A percentile compares a stretch with the other conserved stretches of the same genome.
Evolutionary conservation across 2,888 invertebrate species (phyloP).

Genomic region (Monoplex corrugatus): DNA sequence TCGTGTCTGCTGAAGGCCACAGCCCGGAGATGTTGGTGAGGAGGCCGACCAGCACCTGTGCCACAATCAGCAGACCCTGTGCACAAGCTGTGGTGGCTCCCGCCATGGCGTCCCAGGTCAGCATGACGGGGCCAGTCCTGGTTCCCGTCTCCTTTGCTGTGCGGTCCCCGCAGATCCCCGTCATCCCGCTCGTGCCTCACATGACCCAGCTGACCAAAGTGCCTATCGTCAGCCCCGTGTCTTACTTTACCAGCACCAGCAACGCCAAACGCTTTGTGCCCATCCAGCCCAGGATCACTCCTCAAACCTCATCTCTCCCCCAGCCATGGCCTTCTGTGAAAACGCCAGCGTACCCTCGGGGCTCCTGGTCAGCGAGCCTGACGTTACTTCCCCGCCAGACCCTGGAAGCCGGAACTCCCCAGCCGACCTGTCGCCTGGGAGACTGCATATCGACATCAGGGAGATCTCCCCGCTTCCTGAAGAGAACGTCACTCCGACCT

Average conservation of each 20-base stretch:
- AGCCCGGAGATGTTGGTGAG: not conserved
- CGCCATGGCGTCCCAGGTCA: not conserved
- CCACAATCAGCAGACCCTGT: not conserved
- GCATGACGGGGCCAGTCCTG: not conserved
- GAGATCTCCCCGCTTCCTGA: not conserved
- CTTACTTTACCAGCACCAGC: not conserved
- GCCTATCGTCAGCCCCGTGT: not conserved
- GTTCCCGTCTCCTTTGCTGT: not conserved
- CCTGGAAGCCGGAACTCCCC: not conserved
- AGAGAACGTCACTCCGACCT: not conserved
- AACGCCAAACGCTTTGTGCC: not conserved
- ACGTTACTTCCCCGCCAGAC: not conserved
- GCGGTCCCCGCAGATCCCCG: not conserved
- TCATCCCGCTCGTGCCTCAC: not conserved
- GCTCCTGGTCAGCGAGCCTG: not conserved
- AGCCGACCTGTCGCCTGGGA: slow-evolving; percentile 10
- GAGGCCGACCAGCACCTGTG: not conserved
- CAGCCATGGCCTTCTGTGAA: not conserved
- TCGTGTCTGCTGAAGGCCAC: not conserved
- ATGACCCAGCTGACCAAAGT: not conserved
- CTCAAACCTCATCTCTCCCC: not conserved
- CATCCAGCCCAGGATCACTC: not conserved
- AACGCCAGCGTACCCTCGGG: not conserved
- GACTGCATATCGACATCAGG: slow-evolving; percentile 27
- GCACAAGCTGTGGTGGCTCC: not conserved